A percentile compares a stretch with the other conserved stretches of the same genome.
These are phyloP conservation scores for Chelonus insularis DNA, from an alignment of 1,140 invertebrate species.

Conservation along the genomic window DNA sequence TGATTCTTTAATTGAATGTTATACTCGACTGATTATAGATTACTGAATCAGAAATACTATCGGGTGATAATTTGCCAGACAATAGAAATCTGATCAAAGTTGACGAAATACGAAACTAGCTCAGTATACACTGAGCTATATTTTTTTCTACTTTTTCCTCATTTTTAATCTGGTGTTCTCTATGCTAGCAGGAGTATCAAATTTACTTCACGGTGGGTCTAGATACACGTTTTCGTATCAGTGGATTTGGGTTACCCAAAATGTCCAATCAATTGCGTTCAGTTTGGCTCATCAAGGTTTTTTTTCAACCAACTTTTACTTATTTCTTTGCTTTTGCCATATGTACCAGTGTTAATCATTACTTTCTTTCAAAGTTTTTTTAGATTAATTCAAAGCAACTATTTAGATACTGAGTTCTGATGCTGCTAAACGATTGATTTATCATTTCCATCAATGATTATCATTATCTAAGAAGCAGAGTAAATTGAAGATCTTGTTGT, in stretches of 20 bases:
- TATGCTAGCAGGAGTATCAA: constrained; percentile 1
- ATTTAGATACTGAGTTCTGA: no score
- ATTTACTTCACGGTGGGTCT: constrained; percentile 17
- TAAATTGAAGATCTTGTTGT: no score
- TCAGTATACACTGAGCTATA: neutral
- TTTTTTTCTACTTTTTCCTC: neutral
- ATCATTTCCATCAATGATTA: no score
- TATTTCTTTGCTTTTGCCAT: no score
- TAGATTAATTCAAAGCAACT: no score
- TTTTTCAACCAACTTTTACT: no score
- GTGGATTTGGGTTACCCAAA: constrained; percentile 16
- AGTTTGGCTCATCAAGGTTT: no score
- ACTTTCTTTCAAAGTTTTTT: no score
- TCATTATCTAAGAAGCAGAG: no score
- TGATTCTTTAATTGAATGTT: neutral
- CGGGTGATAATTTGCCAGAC: constrained; percentile 1
- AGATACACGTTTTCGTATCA: neutral
- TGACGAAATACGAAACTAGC: constrained; percentile 14
- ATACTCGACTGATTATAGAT: neutral
- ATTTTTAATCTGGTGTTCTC: neutral
- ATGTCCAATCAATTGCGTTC: neutral
- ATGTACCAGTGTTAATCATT: no score
- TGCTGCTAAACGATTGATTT: no score
- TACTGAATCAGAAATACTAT: constrained; percentile 8
- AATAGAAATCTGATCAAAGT: constrained; percentile 14